phyloP scores from a whole-genome alignment of 2,113 vertebrate species.

The Sceloporus undulatus region DNA sequence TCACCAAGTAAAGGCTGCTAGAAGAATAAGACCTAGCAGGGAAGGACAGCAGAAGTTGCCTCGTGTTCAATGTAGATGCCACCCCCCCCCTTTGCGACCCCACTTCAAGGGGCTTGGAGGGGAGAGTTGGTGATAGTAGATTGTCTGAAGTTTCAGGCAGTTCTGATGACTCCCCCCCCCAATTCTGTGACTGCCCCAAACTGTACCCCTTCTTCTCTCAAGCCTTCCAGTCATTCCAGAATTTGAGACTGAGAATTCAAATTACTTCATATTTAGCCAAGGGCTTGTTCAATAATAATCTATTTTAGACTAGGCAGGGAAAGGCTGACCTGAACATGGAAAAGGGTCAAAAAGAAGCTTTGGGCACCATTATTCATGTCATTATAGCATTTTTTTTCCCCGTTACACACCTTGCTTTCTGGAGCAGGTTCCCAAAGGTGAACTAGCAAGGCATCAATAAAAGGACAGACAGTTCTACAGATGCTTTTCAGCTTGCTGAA shows the following conservation, averaged over 20 bases:
- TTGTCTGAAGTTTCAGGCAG: not conserved
- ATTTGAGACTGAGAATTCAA: not conserved
- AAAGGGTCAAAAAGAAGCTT: not conserved
- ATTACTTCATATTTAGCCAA: not conserved
- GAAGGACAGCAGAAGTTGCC: no score
- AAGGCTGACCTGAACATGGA: not conserved
- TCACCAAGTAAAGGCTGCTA: not conserved
- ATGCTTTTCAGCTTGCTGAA: not conserved
- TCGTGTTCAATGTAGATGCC: not conserved
- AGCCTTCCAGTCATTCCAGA: not conserved
- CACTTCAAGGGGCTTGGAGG: no score
- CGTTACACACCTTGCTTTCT: not conserved
- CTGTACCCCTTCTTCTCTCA: not conserved
- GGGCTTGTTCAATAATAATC: not conserved
- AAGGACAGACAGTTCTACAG: not conserved
- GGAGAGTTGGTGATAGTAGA: not conserved
- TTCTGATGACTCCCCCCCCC: not conserved
- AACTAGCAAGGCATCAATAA: not conserved
- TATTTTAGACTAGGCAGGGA: slow-evolving; percentile 26
- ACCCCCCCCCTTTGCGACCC: not conserved
- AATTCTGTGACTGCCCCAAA: not conserved
- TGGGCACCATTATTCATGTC: not conserved
- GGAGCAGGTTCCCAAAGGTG: not conserved
- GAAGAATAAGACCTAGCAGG: not conserved
- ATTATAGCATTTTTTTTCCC: not conserved